Base-by-base conservation (phyloP, 2,113 vertebrate genomes). In the Elachura formosa region DNA sequence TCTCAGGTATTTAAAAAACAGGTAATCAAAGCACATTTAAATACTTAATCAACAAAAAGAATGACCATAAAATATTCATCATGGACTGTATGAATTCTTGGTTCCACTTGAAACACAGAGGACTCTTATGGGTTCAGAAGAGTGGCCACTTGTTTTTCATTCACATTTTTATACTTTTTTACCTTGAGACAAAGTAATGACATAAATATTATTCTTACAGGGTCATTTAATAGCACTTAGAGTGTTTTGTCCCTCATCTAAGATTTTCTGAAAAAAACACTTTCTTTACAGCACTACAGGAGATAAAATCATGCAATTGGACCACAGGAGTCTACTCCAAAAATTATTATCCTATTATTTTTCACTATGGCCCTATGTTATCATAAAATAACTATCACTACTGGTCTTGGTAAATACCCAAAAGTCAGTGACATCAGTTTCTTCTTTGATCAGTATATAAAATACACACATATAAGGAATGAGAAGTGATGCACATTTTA, bases 201-300 rank as follows among this genome's bases (percentile, higher is more conserved):
- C 67, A 16, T 75, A 49, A 93, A 8, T 59, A 58, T 71, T 49
- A 34, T 76, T 87, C 40, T 93, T 52, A 92, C 9, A 94, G 52
- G 89, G 51, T 94, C 66, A 77, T 38, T n/a, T 72, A 68, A 64
- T 64, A 96, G 48, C 17, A 86, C 94, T 95, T 87, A 81, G 17
- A 66, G 46, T 34, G 54, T 90, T 96, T 74, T 71, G 14, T 73
- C 25, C 56, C 36, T 87, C 19, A 94, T 34, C 46, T 59, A 74
- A 71, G 62, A 22, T 92, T 85, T 88, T 81, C 79, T 89, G 87
- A 96, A 79, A 83, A 72, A 86, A 29, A 9, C 14, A 64, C 29
- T 90, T 78, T 78, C 68, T 81, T 96, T 88, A 87, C 29, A 89
- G 25, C 14, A 88, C 14, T 29, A 75, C 41, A 48, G 56, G 56